Conservation (phyloP, 1,140 invertebrate species). For the Anagrus nilaparvatae region DNA sequence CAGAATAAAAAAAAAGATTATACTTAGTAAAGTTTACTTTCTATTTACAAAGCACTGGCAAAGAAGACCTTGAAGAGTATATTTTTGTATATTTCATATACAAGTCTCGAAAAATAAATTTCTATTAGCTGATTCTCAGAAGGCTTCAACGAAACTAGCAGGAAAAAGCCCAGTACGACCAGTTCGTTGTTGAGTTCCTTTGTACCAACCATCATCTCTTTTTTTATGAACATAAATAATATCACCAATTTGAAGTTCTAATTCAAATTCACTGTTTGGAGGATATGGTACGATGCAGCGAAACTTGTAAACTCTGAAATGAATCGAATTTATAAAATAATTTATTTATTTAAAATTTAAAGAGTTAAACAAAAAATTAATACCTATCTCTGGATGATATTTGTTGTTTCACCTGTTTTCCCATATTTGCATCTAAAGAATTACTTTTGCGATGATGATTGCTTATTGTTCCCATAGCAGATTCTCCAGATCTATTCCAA, state of each 20-base stretch:
- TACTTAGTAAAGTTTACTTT: too few relatives aligned
- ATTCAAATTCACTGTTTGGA: slow-evolving; percentile 86
- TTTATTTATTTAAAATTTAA: slow-evolving; percentile 7
- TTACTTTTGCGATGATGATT: slow-evolving; percentile 68
- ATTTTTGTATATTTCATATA: too few relatives aligned
- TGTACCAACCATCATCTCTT: slow-evolving; percentile 91
- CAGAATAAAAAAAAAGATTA: too few relatives aligned
- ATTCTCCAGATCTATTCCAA: slow-evolving; percentile 30
- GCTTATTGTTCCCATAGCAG: slow-evolving; percentile 24
- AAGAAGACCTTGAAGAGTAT: too few relatives aligned
- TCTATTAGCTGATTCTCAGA: slow-evolving; percentile 41
- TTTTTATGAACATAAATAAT: slow-evolving; percentile 87
- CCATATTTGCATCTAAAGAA: slow-evolving; percentile 59
- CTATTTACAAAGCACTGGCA: too few relatives aligned
- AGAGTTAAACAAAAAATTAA: slow-evolving; percentile 10
- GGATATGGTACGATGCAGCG: slow-evolving; percentile 89
- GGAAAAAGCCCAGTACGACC: slow-evolving; percentile 88
- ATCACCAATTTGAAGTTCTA: slow-evolving; percentile 82
- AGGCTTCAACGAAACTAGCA: slow-evolving; percentile 80
- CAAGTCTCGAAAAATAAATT: slow-evolving; percentile 38
- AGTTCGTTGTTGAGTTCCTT: slow-evolving; percentile 80
- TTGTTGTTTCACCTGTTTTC: slow-evolving; percentile 40
- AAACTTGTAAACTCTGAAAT: slow-evolving; percentile 55
- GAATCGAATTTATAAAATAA: background rate
- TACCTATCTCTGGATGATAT: slow-evolving; percentile 50